phyloP scores from a whole-genome alignment of 1,140 invertebrate genomes.

The Oryzaephilus surinamensis region DNA sequence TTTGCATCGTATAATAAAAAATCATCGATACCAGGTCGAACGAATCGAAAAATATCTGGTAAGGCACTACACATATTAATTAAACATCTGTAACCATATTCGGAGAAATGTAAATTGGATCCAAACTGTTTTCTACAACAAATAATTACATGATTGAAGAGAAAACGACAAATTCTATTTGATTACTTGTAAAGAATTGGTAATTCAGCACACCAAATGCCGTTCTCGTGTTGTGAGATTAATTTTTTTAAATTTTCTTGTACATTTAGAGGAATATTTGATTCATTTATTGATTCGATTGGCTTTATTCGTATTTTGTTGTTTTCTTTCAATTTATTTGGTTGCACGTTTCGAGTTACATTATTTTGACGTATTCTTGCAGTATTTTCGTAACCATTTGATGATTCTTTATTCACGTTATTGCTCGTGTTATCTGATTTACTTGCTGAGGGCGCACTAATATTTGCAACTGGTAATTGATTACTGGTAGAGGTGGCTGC shows the following conservation, averaged over 20 bases:
- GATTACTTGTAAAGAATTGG: constrained; percentile 9
- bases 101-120: constrained; percentile 2
- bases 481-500: no score
- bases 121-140: constrained; percentile 9
- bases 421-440: no score
- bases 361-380: no score
- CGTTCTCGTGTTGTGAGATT: constrained; percentile 7
- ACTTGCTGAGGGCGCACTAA: no score
- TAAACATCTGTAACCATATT: constrained; percentile 12
- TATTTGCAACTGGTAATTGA: no score
- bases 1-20: constrained; percentile 4
- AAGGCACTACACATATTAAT: constrained; percentile 11
- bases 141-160: constrained; percentile 2
- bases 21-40: constrained; percentile 6
- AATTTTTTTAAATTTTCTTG: constrained; percentile 12
- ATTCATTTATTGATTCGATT: no score
- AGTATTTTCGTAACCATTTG: no score
- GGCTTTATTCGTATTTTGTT: no score
- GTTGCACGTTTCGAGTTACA: no score
- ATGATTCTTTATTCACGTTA: no score
- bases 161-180: neutral
- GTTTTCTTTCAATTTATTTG: no score
- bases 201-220: constrained; percentile 12
- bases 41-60: constrained; percentile 7
- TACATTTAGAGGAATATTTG: constrained; percentile 6